These are phyloP conservation scores for Myxocyprinus asiaticus DNA, from an alignment of 2,113 vertebrate genomes.

Conservation along the genomic window DNA sequence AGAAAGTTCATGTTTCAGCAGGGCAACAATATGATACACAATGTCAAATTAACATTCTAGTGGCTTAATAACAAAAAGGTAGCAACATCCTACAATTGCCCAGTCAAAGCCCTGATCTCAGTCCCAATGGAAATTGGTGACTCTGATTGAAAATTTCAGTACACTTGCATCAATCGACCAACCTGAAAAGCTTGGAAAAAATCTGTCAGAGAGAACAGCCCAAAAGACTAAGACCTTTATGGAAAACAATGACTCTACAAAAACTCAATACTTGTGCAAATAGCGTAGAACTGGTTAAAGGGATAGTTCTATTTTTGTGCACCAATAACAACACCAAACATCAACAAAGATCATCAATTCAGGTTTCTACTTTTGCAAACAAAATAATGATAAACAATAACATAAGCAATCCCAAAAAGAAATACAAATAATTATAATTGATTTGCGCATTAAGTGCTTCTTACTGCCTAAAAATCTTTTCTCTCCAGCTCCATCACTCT, in stretches of 20 bases:
- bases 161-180: neutral
- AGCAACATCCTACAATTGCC: neutral
- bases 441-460: constrained; percentile 31
- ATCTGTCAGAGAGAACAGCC: neutral
- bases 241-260: neutral
- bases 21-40: neutral
- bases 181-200: constrained; percentile 1
- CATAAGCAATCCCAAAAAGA: constrained; percentile 11
- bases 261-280: neutral
- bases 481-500: constrained; percentile 23
- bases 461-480: constrained; percentile 15
- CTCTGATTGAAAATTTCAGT: neutral
- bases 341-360: constrained; percentile 13
- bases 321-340: neutral
- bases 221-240: too few species aligned
- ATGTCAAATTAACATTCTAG: neutral
- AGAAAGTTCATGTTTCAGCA: too few species aligned
- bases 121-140: neutral
- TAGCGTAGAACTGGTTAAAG: too few species aligned
- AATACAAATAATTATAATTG: constrained; percentile 26
- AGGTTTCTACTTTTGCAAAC: neutral
- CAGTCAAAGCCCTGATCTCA: neutral
- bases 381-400: neutral
- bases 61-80: neutral
- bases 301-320: too few species aligned